phyloP scores from a whole-genome alignment of 2,113 vertebrate species.

The Sander vitreus region DNA sequence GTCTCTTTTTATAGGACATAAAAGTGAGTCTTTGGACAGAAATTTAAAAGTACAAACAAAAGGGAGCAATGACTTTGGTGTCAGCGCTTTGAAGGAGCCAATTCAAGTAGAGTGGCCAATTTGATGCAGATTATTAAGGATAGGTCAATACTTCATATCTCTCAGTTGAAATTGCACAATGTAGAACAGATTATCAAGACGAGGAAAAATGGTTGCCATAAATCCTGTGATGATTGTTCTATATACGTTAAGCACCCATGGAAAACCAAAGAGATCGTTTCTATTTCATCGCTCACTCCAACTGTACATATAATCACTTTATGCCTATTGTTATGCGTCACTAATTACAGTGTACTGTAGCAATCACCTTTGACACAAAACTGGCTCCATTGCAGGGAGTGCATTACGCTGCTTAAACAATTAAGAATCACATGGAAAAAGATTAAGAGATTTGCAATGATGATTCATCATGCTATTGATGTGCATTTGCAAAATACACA shows the following conservation, averaged over 20 bases:
- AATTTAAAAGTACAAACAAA: constrained; percentile 72
- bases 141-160: constrained; percentile 46
- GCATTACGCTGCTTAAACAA: constrained; percentile 41
- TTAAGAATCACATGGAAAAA: constrained; percentile 27
- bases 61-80: constrained; percentile 61
- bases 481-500: constrained; percentile 28
- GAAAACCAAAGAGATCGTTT: neutral
- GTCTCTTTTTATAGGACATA: constrained; percentile 67
- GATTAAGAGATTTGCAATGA: constrained; percentile 36
- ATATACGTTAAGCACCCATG: neutral
- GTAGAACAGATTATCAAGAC: neutral
- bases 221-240: constrained; percentile 13
- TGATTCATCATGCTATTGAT: constrained; percentile 50
- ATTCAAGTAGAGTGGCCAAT: constrained; percentile 60
- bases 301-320: constrained; percentile 19
- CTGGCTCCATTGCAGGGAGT: constrained; percentile 13
- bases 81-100: constrained; percentile 60
- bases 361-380: constrained; percentile 53
- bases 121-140: constrained; percentile 60
- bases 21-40: constrained; percentile 71
- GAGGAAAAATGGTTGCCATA: neutral
- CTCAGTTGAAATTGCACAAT: neutral
- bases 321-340: neutral
- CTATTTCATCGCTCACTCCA: constrained; percentile 6
- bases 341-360: constrained; percentile 31